Evolutionary conservation across 2,888 invertebrate species (phyloP).

Genomic region (Tipula helvola): DNA sequence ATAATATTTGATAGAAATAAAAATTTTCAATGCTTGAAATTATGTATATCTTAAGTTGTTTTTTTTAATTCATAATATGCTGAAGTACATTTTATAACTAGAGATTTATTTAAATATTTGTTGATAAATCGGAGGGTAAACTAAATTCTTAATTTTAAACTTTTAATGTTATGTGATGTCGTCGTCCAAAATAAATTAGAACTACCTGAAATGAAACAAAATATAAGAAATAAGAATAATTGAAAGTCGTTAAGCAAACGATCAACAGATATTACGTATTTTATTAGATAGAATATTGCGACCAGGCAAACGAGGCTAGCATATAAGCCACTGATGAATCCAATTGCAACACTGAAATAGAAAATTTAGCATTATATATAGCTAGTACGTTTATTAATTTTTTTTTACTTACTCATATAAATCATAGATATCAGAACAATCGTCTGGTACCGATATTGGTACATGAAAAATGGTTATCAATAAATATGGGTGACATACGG

Average conservation of each 20-base stretch:
- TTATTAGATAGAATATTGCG: not conserved
- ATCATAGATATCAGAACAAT: slow-evolving; percentile 73
- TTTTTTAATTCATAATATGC: not conserved
- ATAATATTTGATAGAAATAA: slow-evolving; percentile 25
- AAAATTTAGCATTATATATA: not conserved
- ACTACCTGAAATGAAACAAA: not conserved
- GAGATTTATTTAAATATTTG: not conserved
- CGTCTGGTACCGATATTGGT: slow-evolving; percentile 60
- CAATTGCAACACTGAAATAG: not conserved
- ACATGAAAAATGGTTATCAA: slow-evolving; percentile 27
- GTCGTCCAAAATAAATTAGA: not conserved
- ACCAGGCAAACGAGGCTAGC: not conserved
- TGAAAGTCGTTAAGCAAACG: not conserved
- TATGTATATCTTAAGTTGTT: slow-evolving; percentile 33
- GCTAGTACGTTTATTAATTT: not conserved
- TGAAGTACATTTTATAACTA: not conserved
- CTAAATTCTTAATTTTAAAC: not conserved
- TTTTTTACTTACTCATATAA: slow-evolving; percentile 52
- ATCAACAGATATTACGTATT: not conserved
- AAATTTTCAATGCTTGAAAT: slow-evolving; percentile 33
- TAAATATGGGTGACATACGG: slow-evolving; percentile 69
- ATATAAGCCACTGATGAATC: not conserved
- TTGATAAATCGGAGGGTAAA: not conserved
- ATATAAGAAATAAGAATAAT: not conserved
- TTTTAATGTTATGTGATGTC: not conserved